Evolutionary conservation across 2,797 vertebrate genomes (phyloP).

Genomic region (Limnodromus scolopaceus): DNA sequence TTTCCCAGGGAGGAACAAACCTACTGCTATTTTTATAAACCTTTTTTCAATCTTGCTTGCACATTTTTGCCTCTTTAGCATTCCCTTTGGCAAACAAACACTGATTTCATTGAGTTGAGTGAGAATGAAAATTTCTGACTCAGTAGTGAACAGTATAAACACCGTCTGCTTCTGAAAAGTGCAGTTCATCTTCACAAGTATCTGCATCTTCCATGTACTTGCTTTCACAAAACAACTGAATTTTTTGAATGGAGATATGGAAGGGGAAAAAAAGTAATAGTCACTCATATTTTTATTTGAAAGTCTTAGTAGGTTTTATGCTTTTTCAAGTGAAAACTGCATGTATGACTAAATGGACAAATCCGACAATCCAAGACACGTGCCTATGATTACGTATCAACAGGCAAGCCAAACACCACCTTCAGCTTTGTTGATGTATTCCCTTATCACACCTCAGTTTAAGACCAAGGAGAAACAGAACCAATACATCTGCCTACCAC

Average conservation of each 20-base stretch:
- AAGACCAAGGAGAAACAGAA: not conserved
- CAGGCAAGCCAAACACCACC: not conserved
- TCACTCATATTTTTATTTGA: not conserved
- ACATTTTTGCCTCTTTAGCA: slow-evolving; percentile 32
- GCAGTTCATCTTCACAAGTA: not conserved
- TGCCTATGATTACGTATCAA: not conserved
- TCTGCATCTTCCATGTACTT: not conserved
- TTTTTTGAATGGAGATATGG: not conserved
- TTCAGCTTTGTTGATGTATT: not conserved
- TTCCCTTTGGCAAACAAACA: slow-evolving; percentile 40
- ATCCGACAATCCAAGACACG: not conserved
- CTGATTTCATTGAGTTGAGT: slow-evolving; percentile 2
- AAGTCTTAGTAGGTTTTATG: not conserved
- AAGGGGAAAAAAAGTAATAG: not conserved
- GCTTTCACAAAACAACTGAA: not conserved
- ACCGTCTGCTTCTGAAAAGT: slow-evolving; percentile 26
- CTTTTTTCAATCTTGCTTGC: not conserved
- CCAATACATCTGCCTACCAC: not conserved
- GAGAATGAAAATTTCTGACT: slow-evolving; percentile 49
- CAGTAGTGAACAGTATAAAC: slow-evolving; percentile 32
- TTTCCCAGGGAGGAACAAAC: not conserved
- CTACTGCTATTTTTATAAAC: not conserved
- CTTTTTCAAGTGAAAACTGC: not conserved
- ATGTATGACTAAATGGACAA: not conserved
- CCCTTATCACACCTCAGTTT: not conserved